Base-by-base conservation (phyloP, 2,113 vertebrate genomes). In the Pterocles burchelli region DNA sequence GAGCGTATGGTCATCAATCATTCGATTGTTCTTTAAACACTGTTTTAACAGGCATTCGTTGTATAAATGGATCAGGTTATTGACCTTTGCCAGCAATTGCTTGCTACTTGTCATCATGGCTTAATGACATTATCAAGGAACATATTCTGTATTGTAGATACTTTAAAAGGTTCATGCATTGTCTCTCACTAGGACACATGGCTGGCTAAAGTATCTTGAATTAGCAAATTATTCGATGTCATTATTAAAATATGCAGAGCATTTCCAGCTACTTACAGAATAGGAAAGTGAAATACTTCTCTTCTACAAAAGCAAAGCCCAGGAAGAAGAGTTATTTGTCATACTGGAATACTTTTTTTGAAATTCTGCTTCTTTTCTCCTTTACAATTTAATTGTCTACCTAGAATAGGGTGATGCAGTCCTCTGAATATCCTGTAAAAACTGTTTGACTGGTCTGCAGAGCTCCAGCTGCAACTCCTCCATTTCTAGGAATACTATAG, bases 81-180 rank as follows among this genome's bases (percentile, higher is more conserved):
- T 97, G 96, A 96, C 95, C 96, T 96, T 97, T 96, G 93, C 90
- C 93, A 96, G 92, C 93, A 95, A 96, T 96, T 95, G 96, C 95
- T 96, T 94, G 95, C 93, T 96, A 58, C 96, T 76, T 96, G 93
- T 96, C 96, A 96, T 93, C 95, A 43, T 97, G 88, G 83, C 88
- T 97, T 96, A 96, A 94, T 96, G 95, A 97, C 89, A 92, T 93
- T 96, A 96, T 90, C 96, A 96, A 96, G 96, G 93, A 95, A 82
- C 93, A 70, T 95, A 92, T 75, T 95, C 93, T 85, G 96, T 94
- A 85, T 92, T 95, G 88, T 92, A 86, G 90, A 57, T 94, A 89
- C 79, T 94, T 92, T 94, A 81, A 94, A 94, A 76, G 88, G 70
- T 84, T 95, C 88, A 3, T 74, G 90, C 92, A 61, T 96, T 93